Percentiles rank a stretch among this genome's conserved stretches.
Evolutionary conservation across 2,113 vertebrate genomes (phyloP).

Genomic region (Sterrhoptilus dennistouni): DNA sequence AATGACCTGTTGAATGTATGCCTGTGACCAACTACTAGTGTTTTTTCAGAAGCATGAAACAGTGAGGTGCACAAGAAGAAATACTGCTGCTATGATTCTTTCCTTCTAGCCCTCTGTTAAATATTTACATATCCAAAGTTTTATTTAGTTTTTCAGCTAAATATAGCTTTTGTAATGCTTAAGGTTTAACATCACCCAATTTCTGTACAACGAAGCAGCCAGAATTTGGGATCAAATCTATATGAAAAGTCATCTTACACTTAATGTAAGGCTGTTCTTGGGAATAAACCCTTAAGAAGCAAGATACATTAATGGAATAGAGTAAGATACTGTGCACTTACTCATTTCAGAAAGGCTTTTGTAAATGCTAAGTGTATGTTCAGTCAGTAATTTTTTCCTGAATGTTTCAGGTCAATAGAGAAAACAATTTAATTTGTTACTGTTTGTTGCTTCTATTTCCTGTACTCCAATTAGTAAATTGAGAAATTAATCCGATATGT

Average conservation of each 20-base stretch:
- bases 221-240: not conserved
- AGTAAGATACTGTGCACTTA: not conserved
- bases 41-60: not conserved
- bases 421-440: not conserved
- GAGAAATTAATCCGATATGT: not conserved
- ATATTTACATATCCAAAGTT: not conserved
- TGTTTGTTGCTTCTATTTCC: not conserved
- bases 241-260: not conserved
- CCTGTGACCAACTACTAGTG: not conserved
- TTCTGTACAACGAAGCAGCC: not conserved
- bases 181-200: not conserved
- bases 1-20: not conserved
- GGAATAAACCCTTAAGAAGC: not conserved
- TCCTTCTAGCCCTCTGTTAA: not conserved
- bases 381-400: not conserved
- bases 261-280: not conserved
- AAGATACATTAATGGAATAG: not conserved
- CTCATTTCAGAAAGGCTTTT: not conserved
- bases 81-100: not conserved
- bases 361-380: not conserved
- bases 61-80: not conserved
- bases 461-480: not conserved
- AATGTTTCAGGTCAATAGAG: not conserved
- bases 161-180: not conserved
- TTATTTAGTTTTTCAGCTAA: not conserved